Conservation (phyloP, 2,797 vertebrate species). For the Myotis daubentonii region DNA sequence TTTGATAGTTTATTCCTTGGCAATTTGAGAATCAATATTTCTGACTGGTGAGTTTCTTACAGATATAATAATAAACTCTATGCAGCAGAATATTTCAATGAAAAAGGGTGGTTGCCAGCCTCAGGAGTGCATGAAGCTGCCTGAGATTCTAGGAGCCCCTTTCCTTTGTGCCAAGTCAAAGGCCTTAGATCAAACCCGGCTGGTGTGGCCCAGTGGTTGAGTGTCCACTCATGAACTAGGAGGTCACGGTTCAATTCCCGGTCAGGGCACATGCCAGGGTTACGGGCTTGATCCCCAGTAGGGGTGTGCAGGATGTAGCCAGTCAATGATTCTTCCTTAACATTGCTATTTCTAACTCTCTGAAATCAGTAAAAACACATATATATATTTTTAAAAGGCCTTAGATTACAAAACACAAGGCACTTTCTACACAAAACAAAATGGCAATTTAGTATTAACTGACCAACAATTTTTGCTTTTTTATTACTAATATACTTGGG, state of each 20-base stretch:
- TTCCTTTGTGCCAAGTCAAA: constrained; percentile 55
- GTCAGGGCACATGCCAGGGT: too few relatives aligned
- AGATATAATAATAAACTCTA: constrained; percentile 64
- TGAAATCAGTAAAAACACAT: too few relatives aligned
- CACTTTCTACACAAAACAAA: constrained; percentile 20
- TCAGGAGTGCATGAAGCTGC: not conserved
- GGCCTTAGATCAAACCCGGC: not conserved
- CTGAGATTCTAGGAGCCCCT: not conserved
- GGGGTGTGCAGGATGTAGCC: too few relatives aligned
- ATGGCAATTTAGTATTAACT: not conserved
- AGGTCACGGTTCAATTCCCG: too few relatives aligned
- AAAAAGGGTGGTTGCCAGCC: constrained; percentile 40
- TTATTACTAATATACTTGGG: not conserved
- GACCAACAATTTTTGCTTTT: not conserved
- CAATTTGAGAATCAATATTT: constrained; percentile 70
- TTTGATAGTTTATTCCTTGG: constrained; percentile 62
- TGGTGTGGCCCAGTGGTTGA: too few relatives aligned
- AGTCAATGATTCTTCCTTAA: too few relatives aligned
- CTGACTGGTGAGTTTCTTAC: constrained; percentile 63
- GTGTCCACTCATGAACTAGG: too few relatives aligned
- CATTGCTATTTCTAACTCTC: too few relatives aligned
- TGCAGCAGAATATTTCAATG: constrained; percentile 60
- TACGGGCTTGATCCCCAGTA: too few relatives aligned
- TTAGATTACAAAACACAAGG: not conserved
- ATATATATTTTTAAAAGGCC: not conserved